Evolutionary conservation across 2,797 vertebrate species (phyloP).

Genomic region (Clamator glandarius): DNA sequence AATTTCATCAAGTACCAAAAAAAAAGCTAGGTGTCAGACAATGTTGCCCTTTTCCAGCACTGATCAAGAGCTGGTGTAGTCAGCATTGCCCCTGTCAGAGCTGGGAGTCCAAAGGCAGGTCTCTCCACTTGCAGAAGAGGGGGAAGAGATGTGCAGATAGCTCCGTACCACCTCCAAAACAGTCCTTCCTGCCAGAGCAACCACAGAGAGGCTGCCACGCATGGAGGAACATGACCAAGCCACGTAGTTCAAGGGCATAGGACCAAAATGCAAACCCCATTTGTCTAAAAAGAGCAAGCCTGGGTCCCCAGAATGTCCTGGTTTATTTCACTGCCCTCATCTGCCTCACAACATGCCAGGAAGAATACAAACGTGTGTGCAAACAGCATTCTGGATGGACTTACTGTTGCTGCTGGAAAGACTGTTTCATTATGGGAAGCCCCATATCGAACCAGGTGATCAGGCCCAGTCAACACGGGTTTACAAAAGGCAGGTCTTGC

Average conservation of each 20-base stretch:
- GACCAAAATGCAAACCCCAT: not conserved
- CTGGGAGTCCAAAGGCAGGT: not conserved
- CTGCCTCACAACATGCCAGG: fast-evolving
- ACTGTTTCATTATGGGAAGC: not conserved
- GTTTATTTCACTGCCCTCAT: not conserved
- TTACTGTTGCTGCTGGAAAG: not conserved
- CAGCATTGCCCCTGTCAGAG: fast-evolving
- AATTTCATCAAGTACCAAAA: not conserved
- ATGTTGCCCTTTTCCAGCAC: fast-evolving
- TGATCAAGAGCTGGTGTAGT: not conserved
- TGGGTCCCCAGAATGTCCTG: not conserved
- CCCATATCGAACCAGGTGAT: too few species aligned
- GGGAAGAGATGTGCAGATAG: fast-evolving
- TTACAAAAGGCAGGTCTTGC: too few species aligned
- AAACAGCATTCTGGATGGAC: not conserved
- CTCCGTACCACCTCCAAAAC: not conserved
- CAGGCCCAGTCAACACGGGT: too few species aligned
- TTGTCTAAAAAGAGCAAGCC: not conserved
- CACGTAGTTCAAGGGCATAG: fast-evolving
- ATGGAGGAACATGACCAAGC: fast-evolving
- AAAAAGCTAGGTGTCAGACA: not conserved
- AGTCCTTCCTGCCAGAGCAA: not conserved
- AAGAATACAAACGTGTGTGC: not conserved
- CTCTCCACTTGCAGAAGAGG: fast-evolving
- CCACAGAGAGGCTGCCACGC: not conserved